Conservation (phyloP, 2,797 vertebrate genomes). For the Pipistrellus kuhlii region DNA sequence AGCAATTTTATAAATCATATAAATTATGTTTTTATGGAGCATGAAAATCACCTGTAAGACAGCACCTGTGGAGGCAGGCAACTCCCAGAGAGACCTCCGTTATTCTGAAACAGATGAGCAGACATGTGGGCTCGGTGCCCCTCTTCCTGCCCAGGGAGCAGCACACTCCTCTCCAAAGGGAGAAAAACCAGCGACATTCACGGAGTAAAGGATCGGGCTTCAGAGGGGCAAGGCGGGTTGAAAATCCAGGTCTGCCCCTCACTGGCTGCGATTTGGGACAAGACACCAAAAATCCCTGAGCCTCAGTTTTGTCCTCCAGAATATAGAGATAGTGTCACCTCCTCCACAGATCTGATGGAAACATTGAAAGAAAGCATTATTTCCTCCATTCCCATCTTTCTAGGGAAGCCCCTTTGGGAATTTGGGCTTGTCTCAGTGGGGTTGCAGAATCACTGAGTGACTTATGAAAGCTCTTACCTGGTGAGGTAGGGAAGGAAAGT, state of each 20-base stretch:
- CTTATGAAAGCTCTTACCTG: not conserved
- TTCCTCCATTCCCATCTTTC: not conserved
- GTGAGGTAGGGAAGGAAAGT: not conserved
- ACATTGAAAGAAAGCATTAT: not conserved
- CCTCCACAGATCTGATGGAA: not conserved
- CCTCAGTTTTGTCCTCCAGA: not conserved
- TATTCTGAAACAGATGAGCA: not conserved
- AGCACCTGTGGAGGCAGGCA: constrained; percentile 23
- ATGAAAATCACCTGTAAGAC: constrained; percentile 58
- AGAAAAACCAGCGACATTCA: not conserved
- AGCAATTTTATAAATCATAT: constrained; percentile 66
- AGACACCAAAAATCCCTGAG: not conserved
- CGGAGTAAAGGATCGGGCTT: accelerated
- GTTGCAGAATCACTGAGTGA: not conserved
- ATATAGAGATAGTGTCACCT: not conserved
- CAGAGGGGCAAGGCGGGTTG: not conserved
- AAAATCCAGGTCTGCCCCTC: not conserved
- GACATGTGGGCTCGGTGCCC: accelerated
- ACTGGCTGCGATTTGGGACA: not conserved
- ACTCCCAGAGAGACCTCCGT: not conserved
- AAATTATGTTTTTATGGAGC: constrained; percentile 68
- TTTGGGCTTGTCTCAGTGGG: not conserved
- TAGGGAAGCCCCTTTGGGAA: not conserved
- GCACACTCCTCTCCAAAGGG: not conserved
- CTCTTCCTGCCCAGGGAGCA: not conserved